Evolutionary conservation across 2,113 vertebrate genomes (phyloP).

Genomic region (Paracanthobrama guichenoti): DNA sequence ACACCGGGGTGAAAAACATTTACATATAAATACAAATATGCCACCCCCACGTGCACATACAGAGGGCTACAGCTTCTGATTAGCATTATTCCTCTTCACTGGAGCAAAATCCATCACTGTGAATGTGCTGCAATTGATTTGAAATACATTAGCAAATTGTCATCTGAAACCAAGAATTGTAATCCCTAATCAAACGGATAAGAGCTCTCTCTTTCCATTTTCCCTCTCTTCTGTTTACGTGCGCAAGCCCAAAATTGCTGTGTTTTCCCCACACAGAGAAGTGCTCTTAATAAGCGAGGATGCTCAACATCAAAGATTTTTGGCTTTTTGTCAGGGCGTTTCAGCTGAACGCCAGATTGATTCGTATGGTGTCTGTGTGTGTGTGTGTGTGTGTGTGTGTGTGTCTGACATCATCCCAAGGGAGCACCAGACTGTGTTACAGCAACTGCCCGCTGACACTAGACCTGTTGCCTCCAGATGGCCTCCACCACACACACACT

Average conservation of each 20-base stretch:
- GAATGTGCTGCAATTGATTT: conserved; percentile 30
- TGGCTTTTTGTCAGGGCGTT: conserved; percentile 9
- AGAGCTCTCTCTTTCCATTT: conserved; percentile 26
- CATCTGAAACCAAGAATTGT: conserved; percentile 1
- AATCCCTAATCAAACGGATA: conserved; percentile 21
- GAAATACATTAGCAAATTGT: conserved; percentile 42
- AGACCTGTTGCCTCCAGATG: conserved; percentile 76
- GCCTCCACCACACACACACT: conserved; percentile 53
- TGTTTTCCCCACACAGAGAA: not conserved
- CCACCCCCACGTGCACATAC: conserved; percentile 25
- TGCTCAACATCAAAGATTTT: conserved; percentile 34
- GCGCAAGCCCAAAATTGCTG: conserved; percentile 2
- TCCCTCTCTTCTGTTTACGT: not conserved
- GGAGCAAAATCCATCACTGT: conserved; percentile 26
- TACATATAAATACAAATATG: conserved; percentile 77
- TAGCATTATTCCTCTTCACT: conserved; percentile 31
- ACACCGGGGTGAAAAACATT: conserved; percentile 74
- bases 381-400: conserved; percentile 35
- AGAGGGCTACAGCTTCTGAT: not conserved
- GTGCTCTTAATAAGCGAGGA: conserved; percentile 28
- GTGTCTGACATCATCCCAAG: conserved; percentile 40
- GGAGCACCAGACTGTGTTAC: conserved; percentile 55
- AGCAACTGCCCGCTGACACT: conserved; percentile 67
- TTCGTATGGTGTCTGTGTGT: conserved; percentile 25
- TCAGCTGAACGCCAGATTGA: conserved; percentile 21